Evolutionary conservation across 2,113 vertebrate genomes (phyloP).

Genomic region (Platichthys stellatus): DNA sequence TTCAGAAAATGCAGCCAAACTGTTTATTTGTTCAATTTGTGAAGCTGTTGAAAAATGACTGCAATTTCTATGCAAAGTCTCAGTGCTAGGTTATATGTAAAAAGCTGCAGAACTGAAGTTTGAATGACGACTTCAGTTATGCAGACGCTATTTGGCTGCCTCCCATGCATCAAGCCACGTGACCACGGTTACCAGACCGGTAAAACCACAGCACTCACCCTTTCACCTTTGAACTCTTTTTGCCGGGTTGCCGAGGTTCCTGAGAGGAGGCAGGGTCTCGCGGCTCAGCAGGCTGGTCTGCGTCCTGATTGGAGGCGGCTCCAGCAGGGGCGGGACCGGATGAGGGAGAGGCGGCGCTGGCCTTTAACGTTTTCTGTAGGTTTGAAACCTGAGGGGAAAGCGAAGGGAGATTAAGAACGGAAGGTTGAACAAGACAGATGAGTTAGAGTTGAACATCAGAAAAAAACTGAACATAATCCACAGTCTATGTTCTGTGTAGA

Average conservation of each 20-base stretch:
- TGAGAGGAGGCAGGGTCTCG: slow-evolving; percentile 91
- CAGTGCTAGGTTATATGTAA: slow-evolving; percentile 6
- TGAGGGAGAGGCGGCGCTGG: slow-evolving; percentile 86
- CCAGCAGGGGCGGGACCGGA: slow-evolving; percentile 88
- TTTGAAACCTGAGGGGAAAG: slow-evolving; percentile 88
- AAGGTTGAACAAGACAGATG: neutral
- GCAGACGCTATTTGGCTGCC: neutral
- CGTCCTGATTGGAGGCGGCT: slow-evolving; percentile 88
- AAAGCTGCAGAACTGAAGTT: neutral
- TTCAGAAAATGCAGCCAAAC: slow-evolving; percentile 40
- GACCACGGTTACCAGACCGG: neutral
- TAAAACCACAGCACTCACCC: slow-evolving; percentile 83
- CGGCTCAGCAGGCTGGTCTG: slow-evolving; percentile 83
- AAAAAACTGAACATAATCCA: neutral
- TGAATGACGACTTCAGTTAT: slow-evolving; percentile 2
- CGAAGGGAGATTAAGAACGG: neutral
- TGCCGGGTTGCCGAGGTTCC: slow-evolving; percentile 93
- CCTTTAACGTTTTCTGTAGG: slow-evolving; percentile 96
- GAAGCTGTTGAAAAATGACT: slow-evolving; percentile 41
- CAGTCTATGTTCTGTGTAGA: neutral
- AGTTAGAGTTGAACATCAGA: neutral
- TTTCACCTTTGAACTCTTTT: slow-evolving; percentile 98
- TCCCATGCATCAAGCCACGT: neutral
- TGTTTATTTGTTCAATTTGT: slow-evolving; percentile 34
- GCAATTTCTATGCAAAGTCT: slow-evolving; percentile 52